These are phyloP conservation scores for Dryoscopus gambensis DNA, from an alignment of 2,113 vertebrate species.

Conservation along the genomic window DNA sequence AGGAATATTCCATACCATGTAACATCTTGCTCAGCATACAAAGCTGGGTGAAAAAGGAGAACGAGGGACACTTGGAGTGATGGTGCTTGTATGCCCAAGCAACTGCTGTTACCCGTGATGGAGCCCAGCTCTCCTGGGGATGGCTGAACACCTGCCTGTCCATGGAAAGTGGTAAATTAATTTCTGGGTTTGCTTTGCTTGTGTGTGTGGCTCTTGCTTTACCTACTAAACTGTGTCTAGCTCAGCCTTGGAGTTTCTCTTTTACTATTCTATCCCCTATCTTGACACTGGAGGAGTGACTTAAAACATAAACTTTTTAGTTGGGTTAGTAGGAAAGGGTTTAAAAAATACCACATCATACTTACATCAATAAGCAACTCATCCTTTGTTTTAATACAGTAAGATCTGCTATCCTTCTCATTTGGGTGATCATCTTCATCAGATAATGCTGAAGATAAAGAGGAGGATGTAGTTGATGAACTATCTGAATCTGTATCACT, in stretches of 20 bases:
- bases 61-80: fast-evolving
- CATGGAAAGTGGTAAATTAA: neutral
- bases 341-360: neutral
- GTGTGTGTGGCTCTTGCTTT: neutral
- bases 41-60: neutral
- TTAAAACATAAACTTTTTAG: neutral
- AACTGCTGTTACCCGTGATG: fast-evolving
- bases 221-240: neutral
- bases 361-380: slow-evolving; percentile 73
- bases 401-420: slow-evolving; percentile 52
- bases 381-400: slow-evolving; percentile 68
- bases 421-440: slow-evolving; percentile 62
- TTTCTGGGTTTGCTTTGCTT: neutral
- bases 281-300: neutral
- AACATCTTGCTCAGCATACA: neutral
- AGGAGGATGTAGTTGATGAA: slow-evolving; percentile 55
- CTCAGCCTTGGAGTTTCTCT: neutral
- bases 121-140: neutral
- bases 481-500: slow-evolving; percentile 74
- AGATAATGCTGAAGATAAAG: slow-evolving; percentile 24
- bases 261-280: neutral
- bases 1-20: neutral
- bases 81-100: neutral
- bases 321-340: neutral
- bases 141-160: neutral